These are phyloP conservation scores for Lingula anatina DNA, from an alignment of 2,888 invertebrate genomes.

Conservation along the genomic window DNA sequence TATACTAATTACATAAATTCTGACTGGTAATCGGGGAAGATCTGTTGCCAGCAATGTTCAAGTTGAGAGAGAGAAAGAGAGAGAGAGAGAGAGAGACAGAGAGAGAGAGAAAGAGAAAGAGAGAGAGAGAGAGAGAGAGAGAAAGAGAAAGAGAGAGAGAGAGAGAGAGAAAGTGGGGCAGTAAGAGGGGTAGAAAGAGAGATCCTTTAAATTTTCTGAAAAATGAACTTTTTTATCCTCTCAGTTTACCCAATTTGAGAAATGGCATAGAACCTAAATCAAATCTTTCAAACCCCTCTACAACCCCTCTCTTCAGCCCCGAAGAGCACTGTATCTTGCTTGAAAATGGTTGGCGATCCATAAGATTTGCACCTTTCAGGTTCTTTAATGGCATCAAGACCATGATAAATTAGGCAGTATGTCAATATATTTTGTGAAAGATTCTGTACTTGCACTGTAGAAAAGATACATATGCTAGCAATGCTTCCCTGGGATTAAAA, in stretches of 20 bases:
- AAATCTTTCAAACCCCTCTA: too few species aligned
- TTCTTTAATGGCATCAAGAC: too few species aligned
- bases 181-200: neutral
- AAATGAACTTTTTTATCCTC: too few species aligned
- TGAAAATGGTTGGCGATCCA: too few species aligned
- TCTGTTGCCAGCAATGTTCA: neutral
- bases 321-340: too few species aligned
- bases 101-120: neutral
- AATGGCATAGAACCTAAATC: too few species aligned
- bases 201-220: neutral
- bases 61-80: neutral
- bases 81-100: constrained; percentile 4
- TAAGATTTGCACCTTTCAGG: too few species aligned
- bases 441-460: neutral
- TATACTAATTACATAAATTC: too few species aligned
- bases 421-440: neutral
- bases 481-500: neutral
- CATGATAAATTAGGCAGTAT: neutral
- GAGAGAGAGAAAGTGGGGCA: neutral
- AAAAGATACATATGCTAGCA: neutral
- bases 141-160: neutral
- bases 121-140: constrained; percentile 1
- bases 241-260: too few species aligned
- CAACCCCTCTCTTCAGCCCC: too few species aligned
- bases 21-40: too few species aligned